Base-by-base conservation (phyloP, 2,113 vertebrate species). In the Rhodinocichla rosea region DNA sequence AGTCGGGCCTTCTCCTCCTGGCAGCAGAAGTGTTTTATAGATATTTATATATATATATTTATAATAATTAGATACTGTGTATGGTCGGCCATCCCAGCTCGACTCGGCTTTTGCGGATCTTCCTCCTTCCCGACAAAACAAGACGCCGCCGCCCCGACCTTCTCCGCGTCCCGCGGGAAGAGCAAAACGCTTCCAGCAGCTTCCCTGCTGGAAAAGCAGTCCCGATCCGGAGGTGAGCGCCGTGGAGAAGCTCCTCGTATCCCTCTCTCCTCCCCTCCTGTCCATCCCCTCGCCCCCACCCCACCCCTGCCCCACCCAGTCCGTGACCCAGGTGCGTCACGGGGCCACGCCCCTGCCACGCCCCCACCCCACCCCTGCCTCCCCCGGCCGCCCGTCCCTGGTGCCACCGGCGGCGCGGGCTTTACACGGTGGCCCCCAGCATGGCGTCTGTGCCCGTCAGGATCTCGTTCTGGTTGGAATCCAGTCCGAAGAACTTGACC, bases 401-500 rank as follows among this genome's bases (percentile, higher is more conserved):
- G 3, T 2, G 47, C 73, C 13, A 1, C 56, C 15, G 8, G 42
- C 23, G 9, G 42, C 24, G 9, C 42, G 32, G 49, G 37, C 62
- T 45, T 86, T 98, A 99, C 96, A 99, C 99, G 0, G 99, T 98
- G 9, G 99, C 99, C 6, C 99, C 99, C 93, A 99, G 94, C 97
- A 99, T 98, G 96, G 99, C 98, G 42, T 99, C 99, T 6, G 99
- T 98, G 95, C 99, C 99, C 15, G 99, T 98, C 98, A 99, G 98
- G 96, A 99, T 99, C 98, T 99, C 99, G 18, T 99, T 99, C 98
- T 99, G 99, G 97, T 99, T 99, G 93, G 99, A 99, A 98, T 99
- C 99, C 94, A 99, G 97, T 97, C 99, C 99, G 6, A 98, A 99
- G 97, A 99, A 99, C 91, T 99, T 99, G 94, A 99, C 99, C 70